phyloP scores from a whole-genome alignment of 2,888 invertebrate genomes.

The Dusona sp. region DNA sequence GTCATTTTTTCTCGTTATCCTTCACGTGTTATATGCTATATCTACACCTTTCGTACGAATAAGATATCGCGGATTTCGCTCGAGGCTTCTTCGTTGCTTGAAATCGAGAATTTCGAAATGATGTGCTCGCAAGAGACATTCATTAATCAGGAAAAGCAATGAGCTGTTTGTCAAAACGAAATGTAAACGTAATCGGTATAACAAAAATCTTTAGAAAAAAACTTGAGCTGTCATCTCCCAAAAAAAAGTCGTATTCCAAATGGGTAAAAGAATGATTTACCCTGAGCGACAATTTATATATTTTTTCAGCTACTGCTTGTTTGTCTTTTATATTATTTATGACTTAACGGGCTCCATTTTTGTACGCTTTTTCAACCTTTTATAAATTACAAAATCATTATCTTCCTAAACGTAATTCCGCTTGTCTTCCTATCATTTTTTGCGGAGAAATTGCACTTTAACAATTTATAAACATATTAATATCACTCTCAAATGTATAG shows the following conservation, averaged over 20 bases:
- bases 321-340: neutral
- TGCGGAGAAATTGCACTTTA: neutral
- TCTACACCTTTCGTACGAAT: conserved; percentile 11
- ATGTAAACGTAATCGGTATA: neutral
- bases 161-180: conserved; percentile 19
- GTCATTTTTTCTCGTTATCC: conserved; percentile 58
- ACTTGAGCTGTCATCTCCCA: neutral
- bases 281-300: neutral
- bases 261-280: neutral
- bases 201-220: neutral
- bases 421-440: no score
- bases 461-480: neutral
- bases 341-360: neutral
- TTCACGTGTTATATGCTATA: conserved; percentile 37
- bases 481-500: neutral
- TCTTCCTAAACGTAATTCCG: no score
- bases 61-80: conserved; percentile 22
- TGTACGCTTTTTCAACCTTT: neutral
- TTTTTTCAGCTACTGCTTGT: neutral
- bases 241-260: neutral
- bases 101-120: conserved; percentile 14
- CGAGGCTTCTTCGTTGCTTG: conserved; percentile 1
- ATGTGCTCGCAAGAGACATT: neutral
- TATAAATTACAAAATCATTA: neutral
- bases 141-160: neutral